Evolutionary conservation across 2,888 invertebrate genomes (phyloP), one percentile per base, ranked within the genome.

Genomic region (Spisula subtruncata): DNA sequence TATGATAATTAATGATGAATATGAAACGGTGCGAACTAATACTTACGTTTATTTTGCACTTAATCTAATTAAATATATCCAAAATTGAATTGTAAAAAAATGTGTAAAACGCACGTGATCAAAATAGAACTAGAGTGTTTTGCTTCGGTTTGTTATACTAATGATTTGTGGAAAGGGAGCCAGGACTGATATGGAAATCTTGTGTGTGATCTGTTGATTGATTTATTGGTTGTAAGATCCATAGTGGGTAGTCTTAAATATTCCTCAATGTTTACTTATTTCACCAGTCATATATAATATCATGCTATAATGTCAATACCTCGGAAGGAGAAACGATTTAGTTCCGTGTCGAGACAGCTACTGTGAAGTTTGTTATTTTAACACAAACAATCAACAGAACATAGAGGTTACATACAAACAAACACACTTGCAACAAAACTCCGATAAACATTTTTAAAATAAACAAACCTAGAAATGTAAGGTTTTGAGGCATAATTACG

Each of bases 191-290:
- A 35, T 75, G 32, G 41, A 32, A 75, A 75, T 75, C 75, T 75
- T 75, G 32, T 35, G 32, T 5, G 75, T 16, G 35, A 75, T 25
- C 14, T 12, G 14, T 14, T 35, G 75, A 75, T 75, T 75, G 75
- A 75, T 75, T 75, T 35, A 75, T 75, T 20, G 75, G 35, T 35
- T 35, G 32, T 18, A 75, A 75, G 75, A 75, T 75, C 75, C 75
- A 75, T 75, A 75, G 10, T 32, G 35, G 75, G 75, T 75, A 75
- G 75, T 75, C 75, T 75, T 75, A 75, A 75, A 75, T 75, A 75
- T 75, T 75, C 35, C n/a, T 35, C 35, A 18, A 18, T 75, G 75
- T 75, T 75, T 75, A 25, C 35, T 75, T 32, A 75, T 25, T 25
- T 32, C 16, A 16, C 12, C 32, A 66, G 16, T 75, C 14, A 25